A percentile compares a stretch with the other conserved stretches of the same genome.
Evolutionary conservation across 2,888 invertebrate species (phyloP).

Genomic region (Troides aeacus): DNA sequence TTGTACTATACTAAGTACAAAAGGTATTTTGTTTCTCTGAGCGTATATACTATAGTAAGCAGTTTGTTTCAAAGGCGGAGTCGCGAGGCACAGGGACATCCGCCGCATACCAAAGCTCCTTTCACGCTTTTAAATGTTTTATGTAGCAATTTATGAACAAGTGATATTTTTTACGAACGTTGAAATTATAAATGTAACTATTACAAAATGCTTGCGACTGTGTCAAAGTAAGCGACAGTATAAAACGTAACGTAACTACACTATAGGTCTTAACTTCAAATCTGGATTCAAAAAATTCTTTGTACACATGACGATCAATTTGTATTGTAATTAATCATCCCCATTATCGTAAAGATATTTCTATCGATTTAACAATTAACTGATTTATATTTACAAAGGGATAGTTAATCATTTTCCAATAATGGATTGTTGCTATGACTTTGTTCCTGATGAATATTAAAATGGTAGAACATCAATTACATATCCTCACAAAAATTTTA

Average conservation of each 20-base stretch:
- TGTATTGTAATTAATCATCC: background rate
- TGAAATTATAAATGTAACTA: too few species aligned
- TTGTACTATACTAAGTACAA: slow-evolving; percentile 7
- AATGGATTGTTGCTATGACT: background rate
- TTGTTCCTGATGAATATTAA: slow-evolving; percentile 9
- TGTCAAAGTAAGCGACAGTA: background rate
- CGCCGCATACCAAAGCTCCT: slow-evolving; percentile 62
- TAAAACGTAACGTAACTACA: background rate
- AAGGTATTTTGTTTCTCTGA: slow-evolving; percentile 25
- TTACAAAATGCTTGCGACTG: background rate
- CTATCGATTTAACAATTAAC: background rate
- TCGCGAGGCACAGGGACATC: slow-evolving; percentile 45
- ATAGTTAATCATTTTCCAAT: slow-evolving; percentile 4
- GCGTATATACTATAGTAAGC: slow-evolving; percentile 17
- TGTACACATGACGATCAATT: background rate
- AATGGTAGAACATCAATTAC: background rate
- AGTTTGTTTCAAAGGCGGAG: slow-evolving; percentile 17
- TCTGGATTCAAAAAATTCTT: background rate
- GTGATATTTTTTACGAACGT: background rate
- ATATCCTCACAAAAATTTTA: background rate
- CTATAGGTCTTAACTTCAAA: background rate
- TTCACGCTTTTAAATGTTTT: slow-evolving; percentile 46
- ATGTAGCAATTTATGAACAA: slow-evolving; percentile 34
- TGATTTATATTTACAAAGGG: background rate
- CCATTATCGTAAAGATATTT: background rate